Evolutionary conservation across 2,888 invertebrate genomes (phyloP), one percentile per base, ranked within the genome.

Genomic region (Tyria jacobaeae): DNA sequence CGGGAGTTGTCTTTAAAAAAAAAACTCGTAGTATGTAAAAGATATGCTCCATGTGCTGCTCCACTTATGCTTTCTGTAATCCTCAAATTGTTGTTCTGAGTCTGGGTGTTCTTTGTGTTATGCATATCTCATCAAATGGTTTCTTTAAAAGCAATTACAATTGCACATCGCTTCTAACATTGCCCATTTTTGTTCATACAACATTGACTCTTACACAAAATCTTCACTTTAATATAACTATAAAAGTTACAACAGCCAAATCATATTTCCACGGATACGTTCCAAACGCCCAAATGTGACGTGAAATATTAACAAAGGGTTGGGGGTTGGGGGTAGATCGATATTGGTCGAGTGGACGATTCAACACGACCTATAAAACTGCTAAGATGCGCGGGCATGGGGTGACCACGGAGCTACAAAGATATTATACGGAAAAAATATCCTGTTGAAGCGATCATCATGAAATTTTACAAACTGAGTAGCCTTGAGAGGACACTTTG

Each of bases 331-430:
- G 71, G n/a, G 62, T 15, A 75, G 80, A 85, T 86, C 86, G 82
- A 86, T 86, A 81, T 64, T 17, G 68, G 75, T 76, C 71, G 78
- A 84, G 82, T 83, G 81, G 83, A 76, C 80, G 78, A 77, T 80
- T 82, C 82, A 78, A 81, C 82, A 57, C 85, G 89, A 88, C 89
- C 89, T 85, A 88, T 87, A 89, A 87, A 89, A 88, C 84, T 84
- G 83, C 73, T 82, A 82, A 84, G 86, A 83, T 79, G 78, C 73
- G 64, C 73, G 68, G 70, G 75, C 50, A 65, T 62, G 68, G 49
- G 70, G 68, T 65, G 55, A 51, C 12, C 48, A 12, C 17, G 39
- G 63, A 64, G 34, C 55, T 17, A 15, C 17, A 21, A 31, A 15
- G 15, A n/a, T 17, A 14, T 27, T 3, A 49, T 21, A 24, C 47